phyloP scores from a whole-genome alignment of 2,888 invertebrate species.

The Schizotus pectinicornis region DNA sequence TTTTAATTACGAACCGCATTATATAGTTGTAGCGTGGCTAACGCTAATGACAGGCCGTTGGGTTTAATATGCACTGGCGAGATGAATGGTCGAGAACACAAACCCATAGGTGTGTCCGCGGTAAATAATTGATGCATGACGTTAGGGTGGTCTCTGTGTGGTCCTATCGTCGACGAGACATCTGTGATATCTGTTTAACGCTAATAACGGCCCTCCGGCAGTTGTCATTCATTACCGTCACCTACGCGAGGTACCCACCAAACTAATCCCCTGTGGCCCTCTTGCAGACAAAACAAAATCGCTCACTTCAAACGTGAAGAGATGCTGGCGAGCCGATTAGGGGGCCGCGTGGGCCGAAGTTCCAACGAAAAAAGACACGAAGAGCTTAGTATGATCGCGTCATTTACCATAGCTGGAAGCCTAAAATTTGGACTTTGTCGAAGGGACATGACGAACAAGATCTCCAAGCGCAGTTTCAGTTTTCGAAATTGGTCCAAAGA shows the following conservation, averaged over 20 bases:
- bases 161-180: conserved; percentile 19
- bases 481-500: too few relatives aligned
- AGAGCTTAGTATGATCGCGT: too few relatives aligned
- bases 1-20: conserved; percentile 22
- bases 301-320: too few relatives aligned
- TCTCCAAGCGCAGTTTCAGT: too few relatives aligned
- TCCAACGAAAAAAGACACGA: too few relatives aligned
- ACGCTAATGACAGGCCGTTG: conserved; percentile 27
- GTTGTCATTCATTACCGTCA: conserved; percentile 16
- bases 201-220: conserved; percentile 17
- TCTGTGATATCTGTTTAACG: conserved; percentile 23
- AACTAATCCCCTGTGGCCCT: too few relatives aligned
- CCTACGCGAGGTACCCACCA: conserved; percentile 1
- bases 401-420: too few relatives aligned
- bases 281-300: too few relatives aligned
- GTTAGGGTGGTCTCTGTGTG: conserved; percentile 29
- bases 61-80: conserved; percentile 21
- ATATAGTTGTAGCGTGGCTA: conserved; percentile 26
- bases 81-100: conserved; percentile 16
- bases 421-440: too few relatives aligned
- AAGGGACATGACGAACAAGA: too few relatives aligned
- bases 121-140: conserved; percentile 24
- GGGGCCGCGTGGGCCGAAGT: too few relatives aligned
- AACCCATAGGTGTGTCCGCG: conserved; percentile 15
- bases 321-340: too few relatives aligned